Percentiles rank a stretch among this genome's conserved stretches.
Conservation (phyloP, 2,888 invertebrate genomes). For the Acrobasis repandana region DNA sequence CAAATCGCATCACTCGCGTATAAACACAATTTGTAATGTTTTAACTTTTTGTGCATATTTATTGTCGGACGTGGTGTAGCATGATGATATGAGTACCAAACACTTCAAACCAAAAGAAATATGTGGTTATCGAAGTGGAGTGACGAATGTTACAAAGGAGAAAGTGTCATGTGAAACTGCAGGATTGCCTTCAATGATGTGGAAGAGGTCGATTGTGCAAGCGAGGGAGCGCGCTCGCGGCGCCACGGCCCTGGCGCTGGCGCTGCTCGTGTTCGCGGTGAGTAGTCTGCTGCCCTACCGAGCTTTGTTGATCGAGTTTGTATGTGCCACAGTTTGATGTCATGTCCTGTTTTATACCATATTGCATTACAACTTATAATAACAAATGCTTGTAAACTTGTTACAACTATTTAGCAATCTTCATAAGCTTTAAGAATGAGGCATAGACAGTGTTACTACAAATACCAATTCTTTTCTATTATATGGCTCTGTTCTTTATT, state of each 20-base stretch:
- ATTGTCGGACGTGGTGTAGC: background rate
- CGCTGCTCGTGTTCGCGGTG: constrained; percentile 54
- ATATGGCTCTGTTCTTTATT: no score
- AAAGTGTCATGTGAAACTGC: constrained; percentile 79
- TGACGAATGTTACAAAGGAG: constrained; percentile 63
- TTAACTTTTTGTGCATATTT: background rate
- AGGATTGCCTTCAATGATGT: constrained; percentile 80
- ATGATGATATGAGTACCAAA: constrained; percentile 51
- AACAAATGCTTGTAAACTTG: background rate
- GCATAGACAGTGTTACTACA: no score
- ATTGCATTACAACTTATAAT: background rate
- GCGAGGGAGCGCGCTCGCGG: constrained; percentile 53
- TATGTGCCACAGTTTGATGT: background rate
- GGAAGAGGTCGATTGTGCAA: constrained; percentile 82
- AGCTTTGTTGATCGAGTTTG: background rate
- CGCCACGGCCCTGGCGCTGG: constrained; percentile 52
- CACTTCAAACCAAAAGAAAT: constrained; percentile 40
- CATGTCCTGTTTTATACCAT: background rate
- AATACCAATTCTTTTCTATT: no score
- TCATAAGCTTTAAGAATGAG: background rate
- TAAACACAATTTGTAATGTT: constrained; percentile 16
- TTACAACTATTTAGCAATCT: background rate
- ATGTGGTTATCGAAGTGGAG: constrained; percentile 50
- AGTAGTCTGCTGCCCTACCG: constrained; percentile 38
- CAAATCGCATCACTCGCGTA: constrained; percentile 12